Evolutionary conservation across 2,888 invertebrate species (phyloP).

Genomic region (Shargacucullia verbasci): DNA sequence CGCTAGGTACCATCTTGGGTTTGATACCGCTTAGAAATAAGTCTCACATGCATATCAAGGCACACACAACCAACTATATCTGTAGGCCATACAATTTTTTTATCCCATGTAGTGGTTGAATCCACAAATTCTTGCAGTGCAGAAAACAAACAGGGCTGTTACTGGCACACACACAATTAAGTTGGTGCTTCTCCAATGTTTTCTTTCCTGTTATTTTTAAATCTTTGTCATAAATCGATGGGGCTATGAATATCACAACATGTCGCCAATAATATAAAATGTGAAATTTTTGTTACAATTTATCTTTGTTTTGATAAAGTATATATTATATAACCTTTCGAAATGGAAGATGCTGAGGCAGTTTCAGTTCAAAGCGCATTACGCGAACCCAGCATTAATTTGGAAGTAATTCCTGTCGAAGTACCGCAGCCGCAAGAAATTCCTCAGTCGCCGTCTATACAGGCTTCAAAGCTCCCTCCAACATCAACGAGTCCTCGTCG

Average conservation of each 20-base stretch:
- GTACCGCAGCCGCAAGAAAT: slow-evolving; percentile 3
- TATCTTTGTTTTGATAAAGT: slow-evolving; percentile 34
- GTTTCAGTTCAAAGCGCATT: slow-evolving; percentile 33
- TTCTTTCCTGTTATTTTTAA: slow-evolving; percentile 25
- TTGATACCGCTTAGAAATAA: too few relatives aligned
- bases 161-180: slow-evolving; percentile 8
- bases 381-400: slow-evolving; percentile 40
- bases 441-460: neutral
- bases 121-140: neutral
- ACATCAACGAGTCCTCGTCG: slow-evolving; percentile 16
- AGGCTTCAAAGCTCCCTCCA: neutral
- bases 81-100: too few relatives aligned
- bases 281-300: slow-evolving; percentile 59
- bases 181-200: neutral
- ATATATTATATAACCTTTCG: slow-evolving; percentile 24
- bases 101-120: too few relatives aligned
- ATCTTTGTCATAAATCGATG: slow-evolving; percentile 63
- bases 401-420: slow-evolving; percentile 13
- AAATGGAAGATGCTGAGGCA: slow-evolving; percentile 49
- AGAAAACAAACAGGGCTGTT: neutral
- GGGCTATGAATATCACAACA: slow-evolving; percentile 66
- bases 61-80: too few relatives aligned
- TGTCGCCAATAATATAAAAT: slow-evolving; percentile 53
- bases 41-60: too few relatives aligned
- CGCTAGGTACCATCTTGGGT: too few relatives aligned